Evolutionary conservation across 1,140 invertebrate genomes (phyloP).

Genomic region (Polypedilum pembai): DNA sequence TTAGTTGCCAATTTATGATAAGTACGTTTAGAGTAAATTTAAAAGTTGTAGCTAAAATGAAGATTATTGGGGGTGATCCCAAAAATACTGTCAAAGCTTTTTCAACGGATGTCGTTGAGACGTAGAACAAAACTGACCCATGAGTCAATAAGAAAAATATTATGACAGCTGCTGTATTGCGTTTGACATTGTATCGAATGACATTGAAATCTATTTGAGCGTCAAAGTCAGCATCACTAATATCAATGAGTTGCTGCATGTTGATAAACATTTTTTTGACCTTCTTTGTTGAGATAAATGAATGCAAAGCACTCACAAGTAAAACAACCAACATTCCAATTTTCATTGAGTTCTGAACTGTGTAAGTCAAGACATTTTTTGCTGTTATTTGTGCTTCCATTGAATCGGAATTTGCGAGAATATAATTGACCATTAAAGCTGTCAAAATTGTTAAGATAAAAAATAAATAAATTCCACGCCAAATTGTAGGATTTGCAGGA

Average conservation of each 20-base stretch:
- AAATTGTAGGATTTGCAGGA: not conserved
- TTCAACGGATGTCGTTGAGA: not conserved
- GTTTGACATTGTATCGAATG: not conserved
- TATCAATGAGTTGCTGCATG: not conserved
- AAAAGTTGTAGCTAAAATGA: not conserved
- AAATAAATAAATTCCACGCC: not conserved
- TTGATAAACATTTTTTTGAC: not conserved
- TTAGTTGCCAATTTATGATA: not conserved
- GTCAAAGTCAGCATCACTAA: not conserved
- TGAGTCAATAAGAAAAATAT: not conserved
- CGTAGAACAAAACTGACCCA: not conserved
- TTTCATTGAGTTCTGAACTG: not conserved
- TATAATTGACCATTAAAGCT: not conserved
- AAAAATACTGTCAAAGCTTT: not conserved
- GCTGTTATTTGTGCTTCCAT: not conserved
- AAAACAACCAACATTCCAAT: not conserved
- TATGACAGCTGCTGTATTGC: not conserved
- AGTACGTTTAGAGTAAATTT: not conserved
- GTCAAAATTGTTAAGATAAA: not conserved
- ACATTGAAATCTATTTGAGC: not conserved
- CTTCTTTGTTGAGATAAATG: not conserved
- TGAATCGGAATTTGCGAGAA: not conserved
- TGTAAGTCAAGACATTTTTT: not conserved
- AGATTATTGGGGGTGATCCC: not conserved
- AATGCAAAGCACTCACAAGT: not conserved